These are phyloP conservation scores for Enteromius mattozi DNA, from an alignment of 2,797 vertebrate genomes.

Conservation along the genomic window DNA sequence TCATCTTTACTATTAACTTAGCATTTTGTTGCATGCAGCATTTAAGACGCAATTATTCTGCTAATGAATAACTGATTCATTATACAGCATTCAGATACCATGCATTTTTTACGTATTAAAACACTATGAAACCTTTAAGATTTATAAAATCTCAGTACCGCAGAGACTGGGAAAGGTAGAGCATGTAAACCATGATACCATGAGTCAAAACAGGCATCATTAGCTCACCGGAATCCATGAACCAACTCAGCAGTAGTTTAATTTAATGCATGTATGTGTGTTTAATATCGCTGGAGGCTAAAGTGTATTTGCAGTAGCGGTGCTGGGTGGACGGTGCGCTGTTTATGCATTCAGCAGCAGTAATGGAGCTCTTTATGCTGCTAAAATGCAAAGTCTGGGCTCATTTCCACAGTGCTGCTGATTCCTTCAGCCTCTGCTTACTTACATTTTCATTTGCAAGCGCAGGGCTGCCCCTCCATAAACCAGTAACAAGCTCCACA, in stretches of 20 bases:
- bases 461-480: conserved; percentile 42
- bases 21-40: conserved; percentile 87
- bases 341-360: conserved; percentile 49
- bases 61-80: conserved; percentile 92
- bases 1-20: conserved; percentile 69
- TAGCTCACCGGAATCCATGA: conserved; percentile 14
- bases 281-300: conserved; percentile 42
- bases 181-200: neutral
- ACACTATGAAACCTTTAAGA: conserved; percentile 80
- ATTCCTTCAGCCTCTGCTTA: conserved; percentile 24
- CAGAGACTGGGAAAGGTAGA: conserved; percentile 5
- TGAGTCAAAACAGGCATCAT: conserved; percentile 36
- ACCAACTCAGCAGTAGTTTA: conserved; percentile 23
- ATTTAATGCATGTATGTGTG: conserved; percentile 30
- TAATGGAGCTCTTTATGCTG: conserved; percentile 56
- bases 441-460: conserved; percentile 54
- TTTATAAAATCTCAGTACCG: conserved; percentile 24
- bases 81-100: conserved; percentile 82
- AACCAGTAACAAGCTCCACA: conserved; percentile 42
- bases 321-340: conserved; percentile 37
- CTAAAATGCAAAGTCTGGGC: conserved; percentile 23
- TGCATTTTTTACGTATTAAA: conserved; percentile 85
- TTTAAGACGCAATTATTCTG: conserved; percentile 85
- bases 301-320: conserved; percentile 38
- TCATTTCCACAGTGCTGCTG: conserved; percentile 38